Evolutionary conservation across 2,888 invertebrate genomes (phyloP).

Genomic region (Drosophila fungiperda): DNA sequence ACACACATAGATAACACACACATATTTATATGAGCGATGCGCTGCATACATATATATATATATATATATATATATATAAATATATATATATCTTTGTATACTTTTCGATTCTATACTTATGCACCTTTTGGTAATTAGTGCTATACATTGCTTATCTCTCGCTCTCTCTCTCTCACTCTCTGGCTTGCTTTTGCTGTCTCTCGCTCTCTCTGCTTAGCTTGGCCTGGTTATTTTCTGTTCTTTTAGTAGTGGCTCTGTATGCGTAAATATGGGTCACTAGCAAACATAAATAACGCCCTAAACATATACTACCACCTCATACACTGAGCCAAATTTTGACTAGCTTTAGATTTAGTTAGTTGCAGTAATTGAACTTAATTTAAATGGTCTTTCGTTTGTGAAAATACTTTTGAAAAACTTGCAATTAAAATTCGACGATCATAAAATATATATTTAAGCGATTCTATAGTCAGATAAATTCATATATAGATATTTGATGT

Average conservation of each 20-base stretch:
- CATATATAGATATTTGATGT: background rate
- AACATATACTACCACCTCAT: slow-evolving; percentile 23
- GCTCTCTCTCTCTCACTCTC: background rate
- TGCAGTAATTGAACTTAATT: background rate
- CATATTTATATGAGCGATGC: slow-evolving; percentile 3
- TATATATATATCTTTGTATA: slow-evolving; percentile 23
- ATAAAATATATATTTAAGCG: background rate
- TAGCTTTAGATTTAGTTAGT: background rate
- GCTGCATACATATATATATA: background rate
- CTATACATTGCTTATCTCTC: slow-evolving; percentile 16
- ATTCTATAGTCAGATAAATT: background rate
- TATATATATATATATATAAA: background rate
- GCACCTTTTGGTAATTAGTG: slow-evolving; percentile 42
- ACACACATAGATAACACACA: slow-evolving; percentile 16
- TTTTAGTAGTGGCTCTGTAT: background rate
- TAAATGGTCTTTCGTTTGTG: background rate
- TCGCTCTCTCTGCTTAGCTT: background rate
- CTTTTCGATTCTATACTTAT: slow-evolving; percentile 11
- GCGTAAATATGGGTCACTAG: slow-evolving; percentile 62
- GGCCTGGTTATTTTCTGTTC: background rate
- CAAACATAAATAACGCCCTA: slow-evolving; percentile 66
- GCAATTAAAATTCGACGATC: background rate
- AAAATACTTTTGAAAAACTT: background rate
- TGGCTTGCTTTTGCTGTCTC: background rate
- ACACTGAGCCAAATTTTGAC: slow-evolving; percentile 33